Evolutionary conservation across 2,113 vertebrate genomes (phyloP).

Genomic region (Aptenodytes patagonicus): DNA sequence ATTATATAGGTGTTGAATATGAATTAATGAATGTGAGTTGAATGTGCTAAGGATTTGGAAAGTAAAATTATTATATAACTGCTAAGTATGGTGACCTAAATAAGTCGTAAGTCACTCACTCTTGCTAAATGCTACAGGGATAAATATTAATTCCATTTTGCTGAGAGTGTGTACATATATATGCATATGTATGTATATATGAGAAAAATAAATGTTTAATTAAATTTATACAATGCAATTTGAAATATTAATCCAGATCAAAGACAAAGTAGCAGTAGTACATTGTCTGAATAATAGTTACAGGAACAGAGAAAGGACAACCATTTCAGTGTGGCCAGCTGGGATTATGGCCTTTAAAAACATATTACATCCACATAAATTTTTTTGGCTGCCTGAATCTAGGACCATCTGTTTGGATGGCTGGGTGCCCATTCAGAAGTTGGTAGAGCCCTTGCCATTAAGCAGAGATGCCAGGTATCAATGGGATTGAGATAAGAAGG

Average conservation of each 20-base stretch:
- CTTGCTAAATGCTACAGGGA: background rate
- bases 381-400: background rate
- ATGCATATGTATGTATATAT: background rate
- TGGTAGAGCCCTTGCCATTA: slow-evolving; percentile 43
- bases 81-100: background rate
- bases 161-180: background rate
- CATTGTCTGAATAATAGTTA: background rate
- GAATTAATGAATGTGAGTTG: background rate
- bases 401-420: slow-evolving; percentile 60
- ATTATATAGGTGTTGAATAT: background rate
- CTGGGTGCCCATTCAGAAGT: background rate
- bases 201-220: background rate
- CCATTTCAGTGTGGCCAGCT: background rate
- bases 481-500: slow-evolving; percentile 22
- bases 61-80: background rate
- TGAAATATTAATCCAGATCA: background rate
- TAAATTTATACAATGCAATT: background rate
- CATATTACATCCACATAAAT: background rate
- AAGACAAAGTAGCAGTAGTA: background rate
- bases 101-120: background rate
- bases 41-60: background rate
- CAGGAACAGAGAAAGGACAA: background rate
- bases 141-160: background rate
- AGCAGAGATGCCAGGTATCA: slow-evolving; percentile 57
- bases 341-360: slow-evolving; percentile 20